Conservation (phyloP, 2,888 invertebrate genomes). For the Muschampia plurimacula region DNA sequence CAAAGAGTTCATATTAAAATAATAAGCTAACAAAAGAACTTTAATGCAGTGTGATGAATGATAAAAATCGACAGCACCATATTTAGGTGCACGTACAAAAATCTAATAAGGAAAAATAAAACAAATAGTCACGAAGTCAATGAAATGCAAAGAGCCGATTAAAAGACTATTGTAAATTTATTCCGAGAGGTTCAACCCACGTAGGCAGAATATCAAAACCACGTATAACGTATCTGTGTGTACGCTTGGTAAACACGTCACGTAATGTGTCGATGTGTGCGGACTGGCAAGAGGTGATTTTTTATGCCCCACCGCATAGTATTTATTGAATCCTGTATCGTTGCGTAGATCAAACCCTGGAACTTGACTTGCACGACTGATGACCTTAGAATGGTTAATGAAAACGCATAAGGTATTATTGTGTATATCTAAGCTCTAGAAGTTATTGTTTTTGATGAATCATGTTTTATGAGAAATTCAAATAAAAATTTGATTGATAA, state of each 20-base stretch:
- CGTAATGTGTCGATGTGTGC: slow-evolving; percentile 66
- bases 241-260: slow-evolving; percentile 62
- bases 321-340: slow-evolving; percentile 80
- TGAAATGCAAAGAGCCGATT: slow-evolving; percentile 40
- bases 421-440: slow-evolving; percentile 22
- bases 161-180: slow-evolving; percentile 41
- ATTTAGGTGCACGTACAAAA: slow-evolving; percentile 28
- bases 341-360: slow-evolving; percentile 66
- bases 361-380: slow-evolving; percentile 52
- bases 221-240: slow-evolving; percentile 56
- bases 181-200: slow-evolving; percentile 38
- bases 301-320: slow-evolving; percentile 74
- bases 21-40: slow-evolving; percentile 1
- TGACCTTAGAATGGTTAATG: slow-evolving; percentile 43
- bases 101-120: slow-evolving; percentile 39
- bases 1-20: slow-evolving; percentile 16
- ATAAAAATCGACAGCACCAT: slow-evolving; percentile 31
- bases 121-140: slow-evolving; percentile 39
- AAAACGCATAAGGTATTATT: slow-evolving; percentile 19
- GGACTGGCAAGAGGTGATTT: slow-evolving; percentile 72
- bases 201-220: slow-evolving; percentile 38
- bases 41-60: slow-evolving; percentile 19
- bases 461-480: neutral
- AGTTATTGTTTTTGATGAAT: neutral
- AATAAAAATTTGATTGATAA: too few species aligned